These are phyloP conservation scores for Acleris laterana DNA, from an alignment of 2,888 invertebrate genomes.

Conservation along the genomic window DNA sequence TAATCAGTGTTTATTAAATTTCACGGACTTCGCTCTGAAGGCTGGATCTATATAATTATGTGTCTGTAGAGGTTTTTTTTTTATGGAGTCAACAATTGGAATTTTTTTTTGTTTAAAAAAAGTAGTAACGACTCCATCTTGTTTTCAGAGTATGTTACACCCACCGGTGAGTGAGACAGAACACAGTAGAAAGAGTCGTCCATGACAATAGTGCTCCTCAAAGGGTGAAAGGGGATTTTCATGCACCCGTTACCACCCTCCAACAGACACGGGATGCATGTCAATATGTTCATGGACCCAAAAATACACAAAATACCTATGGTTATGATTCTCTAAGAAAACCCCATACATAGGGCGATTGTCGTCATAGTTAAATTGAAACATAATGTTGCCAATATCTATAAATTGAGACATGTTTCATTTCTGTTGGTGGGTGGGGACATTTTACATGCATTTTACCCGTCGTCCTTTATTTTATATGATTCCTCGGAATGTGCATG, in stretches of 20 bases:
- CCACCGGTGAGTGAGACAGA: slow-evolving; percentile 81
- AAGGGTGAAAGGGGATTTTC: not conserved
- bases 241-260: no score
- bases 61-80: slow-evolving; percentile 62
- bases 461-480: slow-evolving; percentile 7
- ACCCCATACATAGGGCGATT: no score
- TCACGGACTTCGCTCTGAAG: not conserved
- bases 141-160: slow-evolving; percentile 84
- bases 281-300: no score
- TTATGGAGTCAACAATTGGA: slow-evolving; percentile 79
- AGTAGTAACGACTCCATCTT: slow-evolving; percentile 83
- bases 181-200: slow-evolving; percentile 65
- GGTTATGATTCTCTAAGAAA: no score
- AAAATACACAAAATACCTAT: no score
- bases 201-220: slow-evolving; percentile 29
- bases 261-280: no score
- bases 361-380: no score
- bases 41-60: slow-evolving; percentile 35
- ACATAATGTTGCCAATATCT: no score
- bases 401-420: no score
- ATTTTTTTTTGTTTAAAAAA: slow-evolving; percentile 59
- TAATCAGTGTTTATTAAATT: slow-evolving; percentile 1
- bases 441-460: no score
- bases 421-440: no score
- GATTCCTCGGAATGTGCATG: slow-evolving; percentile 38